phyloP scores from a whole-genome alignment of 2,113 vertebrate genomes.

The Pedionomus torquatus region DNA sequence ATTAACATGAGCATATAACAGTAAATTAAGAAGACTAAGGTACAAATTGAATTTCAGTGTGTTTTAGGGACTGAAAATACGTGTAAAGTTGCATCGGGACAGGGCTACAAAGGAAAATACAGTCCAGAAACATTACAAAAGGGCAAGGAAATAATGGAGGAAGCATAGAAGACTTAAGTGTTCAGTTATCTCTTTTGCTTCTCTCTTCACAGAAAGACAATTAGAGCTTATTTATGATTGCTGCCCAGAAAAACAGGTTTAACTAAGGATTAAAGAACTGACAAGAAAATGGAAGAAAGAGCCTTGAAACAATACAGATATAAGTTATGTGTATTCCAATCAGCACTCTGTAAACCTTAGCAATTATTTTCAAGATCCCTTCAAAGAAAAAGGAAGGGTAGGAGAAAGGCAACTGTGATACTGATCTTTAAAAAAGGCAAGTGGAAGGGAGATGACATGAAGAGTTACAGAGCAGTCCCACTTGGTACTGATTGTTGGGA shows the following conservation, averaged over 20 bases:
- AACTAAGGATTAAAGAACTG: not conserved
- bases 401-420: not conserved
- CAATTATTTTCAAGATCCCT: not conserved
- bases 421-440: not conserved
- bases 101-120: not conserved
- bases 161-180: not conserved
- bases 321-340: not conserved
- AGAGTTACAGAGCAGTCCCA: not conserved
- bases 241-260: not conserved
- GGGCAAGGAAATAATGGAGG: not conserved
- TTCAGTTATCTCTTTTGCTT: not conserved
- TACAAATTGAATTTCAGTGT: not conserved
- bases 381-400: not conserved
- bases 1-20: not conserved
- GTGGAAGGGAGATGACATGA: not conserved
- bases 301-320: not conserved
- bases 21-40: not conserved
- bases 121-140: not conserved
- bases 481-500: not conserved
- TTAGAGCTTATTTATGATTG: not conserved
- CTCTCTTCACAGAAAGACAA: not conserved
- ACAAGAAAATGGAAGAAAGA: not conserved
- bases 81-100: not conserved
- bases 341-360: not conserved
- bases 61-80: not conserved